A percentile compares a stretch with the other conserved stretches of the same genome.
Evolutionary conservation across 2,113 vertebrate genomes (phyloP).

Genomic region (Platysteira castanea): DNA sequence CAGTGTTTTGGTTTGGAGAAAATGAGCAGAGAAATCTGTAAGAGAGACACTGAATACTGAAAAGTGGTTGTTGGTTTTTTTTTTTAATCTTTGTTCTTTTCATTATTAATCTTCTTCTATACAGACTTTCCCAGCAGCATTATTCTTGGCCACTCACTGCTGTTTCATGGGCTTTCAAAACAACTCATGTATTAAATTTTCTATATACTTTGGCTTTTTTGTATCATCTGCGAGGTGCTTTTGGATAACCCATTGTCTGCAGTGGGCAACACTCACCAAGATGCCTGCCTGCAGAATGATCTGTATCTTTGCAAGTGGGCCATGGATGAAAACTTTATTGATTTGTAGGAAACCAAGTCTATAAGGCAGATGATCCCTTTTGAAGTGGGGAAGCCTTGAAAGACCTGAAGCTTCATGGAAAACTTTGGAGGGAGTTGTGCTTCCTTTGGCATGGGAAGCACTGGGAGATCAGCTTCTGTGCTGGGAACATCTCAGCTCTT

Average conservation of each 20-base stretch:
- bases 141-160: background rate
- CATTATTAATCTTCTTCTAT: background rate
- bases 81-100: background rate
- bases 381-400: background rate
- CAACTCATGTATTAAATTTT: background rate
- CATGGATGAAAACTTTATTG: background rate
- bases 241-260: background rate
- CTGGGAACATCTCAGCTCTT: background rate
- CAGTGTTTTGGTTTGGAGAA: background rate
- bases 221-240: background rate
- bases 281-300: background rate
- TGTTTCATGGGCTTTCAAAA: background rate
- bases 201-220: background rate
- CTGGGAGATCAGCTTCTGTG: background rate
- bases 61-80: background rate
- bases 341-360: background rate
- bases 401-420: background rate
- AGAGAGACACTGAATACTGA: background rate
- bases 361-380: background rate
- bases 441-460: background rate
- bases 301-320: background rate
- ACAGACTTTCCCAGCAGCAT: background rate
- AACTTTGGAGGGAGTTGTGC: background rate
- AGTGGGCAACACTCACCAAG: background rate
- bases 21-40: background rate